A percentile compares a stretch with the other conserved stretches of the same genome.
phyloP scores from a whole-genome alignment of 2,113 vertebrate genomes.

The Oreotrochilus melanogaster region DNA sequence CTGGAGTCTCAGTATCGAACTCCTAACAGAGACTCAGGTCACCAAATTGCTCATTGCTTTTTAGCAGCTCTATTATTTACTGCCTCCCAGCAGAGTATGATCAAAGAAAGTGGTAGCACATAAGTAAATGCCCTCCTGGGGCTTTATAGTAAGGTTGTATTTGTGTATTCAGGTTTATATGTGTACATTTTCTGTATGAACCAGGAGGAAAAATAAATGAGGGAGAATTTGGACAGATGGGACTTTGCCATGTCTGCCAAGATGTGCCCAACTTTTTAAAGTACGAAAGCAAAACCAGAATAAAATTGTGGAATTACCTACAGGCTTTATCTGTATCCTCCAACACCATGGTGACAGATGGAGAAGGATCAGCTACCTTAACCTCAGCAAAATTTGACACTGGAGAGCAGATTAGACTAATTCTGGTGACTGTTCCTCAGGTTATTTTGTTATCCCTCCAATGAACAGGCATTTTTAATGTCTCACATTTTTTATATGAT shows the following conservation, averaged over 20 bases:
- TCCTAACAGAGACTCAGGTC: not conserved
- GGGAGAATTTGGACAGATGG: not conserved
- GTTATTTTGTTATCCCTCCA: not conserved
- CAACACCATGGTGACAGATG: accelerated
- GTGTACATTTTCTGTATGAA: not conserved
- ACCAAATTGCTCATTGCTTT: not conserved
- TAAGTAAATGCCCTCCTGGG: conserved; percentile 13
- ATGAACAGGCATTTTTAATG: not conserved
- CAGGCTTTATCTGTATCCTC: not conserved
- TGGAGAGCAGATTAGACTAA: not conserved
- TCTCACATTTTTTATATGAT: not conserved
- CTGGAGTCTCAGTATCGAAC: not conserved
- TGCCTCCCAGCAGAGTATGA: not conserved
- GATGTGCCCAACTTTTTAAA: not conserved
- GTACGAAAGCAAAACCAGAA: not conserved
- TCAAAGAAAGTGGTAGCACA: not conserved
- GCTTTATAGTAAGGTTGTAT: conserved; percentile 1
- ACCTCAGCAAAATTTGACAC: not conserved
- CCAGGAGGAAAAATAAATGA: not conserved
- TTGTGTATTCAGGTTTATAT: not conserved
- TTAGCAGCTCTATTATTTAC: not conserved
- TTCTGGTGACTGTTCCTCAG: not conserved
- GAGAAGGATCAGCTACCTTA: not conserved
- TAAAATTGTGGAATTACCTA: not conserved
- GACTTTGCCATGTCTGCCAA: not conserved